These are phyloP conservation scores for Trypoxylus dichotomus DNA, from an alignment of 1,140 invertebrate species.

Conservation along the genomic window DNA sequence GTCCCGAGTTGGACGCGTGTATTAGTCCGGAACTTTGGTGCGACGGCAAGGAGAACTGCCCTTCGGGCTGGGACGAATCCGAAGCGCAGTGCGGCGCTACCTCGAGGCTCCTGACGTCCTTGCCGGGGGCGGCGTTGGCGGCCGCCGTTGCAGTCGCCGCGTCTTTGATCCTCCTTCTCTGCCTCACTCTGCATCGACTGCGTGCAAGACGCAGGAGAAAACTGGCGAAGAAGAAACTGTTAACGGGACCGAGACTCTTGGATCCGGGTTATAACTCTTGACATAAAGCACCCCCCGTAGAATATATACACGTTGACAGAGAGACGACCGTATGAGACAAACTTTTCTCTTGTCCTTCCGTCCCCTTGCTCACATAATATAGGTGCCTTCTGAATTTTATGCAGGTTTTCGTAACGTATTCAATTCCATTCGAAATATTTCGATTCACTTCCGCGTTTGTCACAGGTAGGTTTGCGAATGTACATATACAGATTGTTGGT, in stretches of 20 bases:
- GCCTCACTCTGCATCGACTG: constrained; percentile 51
- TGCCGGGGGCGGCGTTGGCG: constrained; percentile 59
- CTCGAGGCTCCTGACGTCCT: constrained; percentile 47
- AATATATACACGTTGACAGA: constrained; percentile 85
- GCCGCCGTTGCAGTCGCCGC: constrained; percentile 59
- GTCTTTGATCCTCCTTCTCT: constrained; percentile 60
- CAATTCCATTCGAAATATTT: neutral
- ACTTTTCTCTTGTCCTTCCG: constrained; percentile 48
- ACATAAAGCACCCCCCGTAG: constrained; percentile 83
- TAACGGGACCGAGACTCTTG: constrained; percentile 50
- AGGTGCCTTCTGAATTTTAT: constrained; percentile 40
- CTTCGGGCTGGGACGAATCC: constrained; percentile 81
- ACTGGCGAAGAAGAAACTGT: constrained; percentile 60
- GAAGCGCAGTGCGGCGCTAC: constrained; percentile 69
- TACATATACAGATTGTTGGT: no score
- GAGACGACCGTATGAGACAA: constrained; percentile 79
- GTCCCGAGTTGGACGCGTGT: constrained; percentile 87
- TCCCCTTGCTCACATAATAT: constrained; percentile 51
- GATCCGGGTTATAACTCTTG: constrained; percentile 63
- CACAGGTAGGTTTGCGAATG: no score
- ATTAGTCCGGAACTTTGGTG: constrained; percentile 85
- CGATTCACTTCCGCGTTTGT: no score
- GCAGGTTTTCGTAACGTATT: constrained; percentile 33
- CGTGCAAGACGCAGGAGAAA: constrained; percentile 51
- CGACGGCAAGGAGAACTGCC: constrained; percentile 81